Base-by-base conservation (phyloP, 2,797 vertebrate genomes). In the Miichthys miiuy region DNA sequence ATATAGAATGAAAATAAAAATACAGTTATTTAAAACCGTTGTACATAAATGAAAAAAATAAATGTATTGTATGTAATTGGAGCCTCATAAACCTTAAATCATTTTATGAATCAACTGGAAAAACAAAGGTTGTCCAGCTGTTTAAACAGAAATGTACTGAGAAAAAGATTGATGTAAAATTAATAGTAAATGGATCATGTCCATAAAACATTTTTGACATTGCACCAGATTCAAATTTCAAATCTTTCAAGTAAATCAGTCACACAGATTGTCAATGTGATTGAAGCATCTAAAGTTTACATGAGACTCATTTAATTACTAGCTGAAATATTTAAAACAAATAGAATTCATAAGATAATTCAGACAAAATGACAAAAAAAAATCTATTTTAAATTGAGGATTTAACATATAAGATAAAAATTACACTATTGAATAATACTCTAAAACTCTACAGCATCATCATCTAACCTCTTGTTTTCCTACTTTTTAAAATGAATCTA, bases 181-280 rank as follows among this genome's bases (percentile, higher is more conserved):
- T 48, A 0, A 50, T 47, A 42, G 5, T 42, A 27, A 48, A 72
- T 61, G 38, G 54, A 64, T 71, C 5, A 47, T 27, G 27, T 30
- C 34, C 20, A 65, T 38, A 25, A 64, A 66, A 80, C 18, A 21
- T 56, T 68, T 79, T 17, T 75, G 13, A 46, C 13, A 58, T 48
- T 71, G 44, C 54, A 55, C 17, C 16, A 44, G 10, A 42, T 52
- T 55, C 68, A 20, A 2, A 52, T 64, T 74, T 65, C 17, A 56
- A 41, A 72, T 30, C 7, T 62, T 85, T 90, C 67, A 88, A 77
- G 75, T 78, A 76, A 79, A 72, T 41, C 68, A 79, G 75, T 76
- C 58, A 82, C 20, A 54, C 25, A 67, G 84, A 91, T 88, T 92
- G 91, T 90, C 80, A 23, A 30, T 74, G 42, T 69, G 64, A 85